These are phyloP conservation scores for Enteromius paludinosus DNA, from an alignment of 2,797 vertebrate species.

Conservation along the genomic window DNA sequence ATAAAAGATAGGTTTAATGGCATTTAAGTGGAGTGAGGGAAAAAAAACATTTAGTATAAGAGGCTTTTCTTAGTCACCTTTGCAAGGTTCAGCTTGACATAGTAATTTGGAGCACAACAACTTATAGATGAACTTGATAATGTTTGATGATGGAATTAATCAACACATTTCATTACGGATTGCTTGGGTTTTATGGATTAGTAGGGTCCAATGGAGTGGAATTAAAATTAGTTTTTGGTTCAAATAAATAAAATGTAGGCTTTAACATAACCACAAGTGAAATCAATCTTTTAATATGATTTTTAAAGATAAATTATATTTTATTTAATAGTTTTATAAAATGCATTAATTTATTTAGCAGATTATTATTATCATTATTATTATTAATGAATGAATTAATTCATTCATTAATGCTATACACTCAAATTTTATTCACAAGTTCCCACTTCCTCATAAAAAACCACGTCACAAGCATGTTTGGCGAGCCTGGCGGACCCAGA, in stretches of 20 bases:
- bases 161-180: background rate
- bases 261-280: background rate
- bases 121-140: too few species aligned
- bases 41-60: background rate
- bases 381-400: too few species aligned
- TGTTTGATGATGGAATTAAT: background rate
- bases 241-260: background rate
- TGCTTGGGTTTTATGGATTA: background rate
- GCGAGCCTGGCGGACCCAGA: too few species aligned
- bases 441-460: too few species aligned
- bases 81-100: background rate
- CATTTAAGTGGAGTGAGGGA: constrained; percentile 19
- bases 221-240: background rate
- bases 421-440: too few species aligned
- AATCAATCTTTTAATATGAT: background rate
- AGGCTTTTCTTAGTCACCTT: background rate
- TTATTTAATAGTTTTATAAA: too few species aligned
- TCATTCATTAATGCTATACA: too few species aligned
- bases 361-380: too few species aligned
- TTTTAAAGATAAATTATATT: too few species aligned
- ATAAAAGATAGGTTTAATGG: constrained; percentile 37
- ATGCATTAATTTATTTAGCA: too few species aligned
- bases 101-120: background rate
- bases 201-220: background rate
- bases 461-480: too few species aligned